Percentiles rank a stretch among this genome's conserved stretches.
Evolutionary conservation across 2,888 invertebrate genomes (phyloP).

Genomic region (Polyploca ridens): DNA sequence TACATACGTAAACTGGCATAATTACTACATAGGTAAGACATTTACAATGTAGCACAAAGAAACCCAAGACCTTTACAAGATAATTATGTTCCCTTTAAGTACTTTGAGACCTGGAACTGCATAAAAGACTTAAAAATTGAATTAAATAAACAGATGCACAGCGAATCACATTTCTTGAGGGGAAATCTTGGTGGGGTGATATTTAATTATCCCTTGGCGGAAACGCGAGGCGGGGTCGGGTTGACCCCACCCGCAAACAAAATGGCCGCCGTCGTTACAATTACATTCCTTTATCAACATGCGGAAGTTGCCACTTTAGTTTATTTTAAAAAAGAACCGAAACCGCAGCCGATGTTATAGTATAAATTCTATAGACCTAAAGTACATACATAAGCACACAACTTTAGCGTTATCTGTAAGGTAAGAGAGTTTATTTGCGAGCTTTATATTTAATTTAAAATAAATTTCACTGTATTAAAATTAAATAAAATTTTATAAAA

Average conservation of each 20-base stretch:
- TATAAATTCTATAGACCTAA: not conserved
- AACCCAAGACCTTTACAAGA: slow-evolving; percentile 22
- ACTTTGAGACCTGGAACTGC: slow-evolving; percentile 20
- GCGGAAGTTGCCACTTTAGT: slow-evolving; percentile 58
- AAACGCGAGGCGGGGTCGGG: slow-evolving; percentile 80
- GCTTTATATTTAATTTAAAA: too few relatives aligned
- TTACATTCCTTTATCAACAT: slow-evolving; percentile 68
- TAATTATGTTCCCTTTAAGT: slow-evolving; percentile 31
- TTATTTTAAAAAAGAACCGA: slow-evolving; percentile 23
- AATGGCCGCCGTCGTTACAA: slow-evolving; percentile 79
- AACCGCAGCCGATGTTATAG: not conserved
- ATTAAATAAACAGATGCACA: slow-evolving; percentile 52
- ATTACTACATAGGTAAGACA: slow-evolving; percentile 18
- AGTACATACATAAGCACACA: not conserved
- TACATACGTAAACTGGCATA: slow-evolving; percentile 7
- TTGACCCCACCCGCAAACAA: slow-evolving; percentile 82
- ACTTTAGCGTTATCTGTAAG: not conserved
- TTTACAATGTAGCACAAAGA: slow-evolving; percentile 21
- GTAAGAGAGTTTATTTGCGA: not conserved
- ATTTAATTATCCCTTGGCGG: slow-evolving; percentile 81
- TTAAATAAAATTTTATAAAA: too few relatives aligned
- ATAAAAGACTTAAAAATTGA: slow-evolving; percentile 32
- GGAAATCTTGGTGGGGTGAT: slow-evolving; percentile 77
- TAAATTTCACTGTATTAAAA: too few relatives aligned
- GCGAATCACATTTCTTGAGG: slow-evolving; percentile 68